These are phyloP conservation scores for Lepidurus arcticus DNA, from an alignment of 1,140 invertebrate genomes.

Conservation along the genomic window DNA sequence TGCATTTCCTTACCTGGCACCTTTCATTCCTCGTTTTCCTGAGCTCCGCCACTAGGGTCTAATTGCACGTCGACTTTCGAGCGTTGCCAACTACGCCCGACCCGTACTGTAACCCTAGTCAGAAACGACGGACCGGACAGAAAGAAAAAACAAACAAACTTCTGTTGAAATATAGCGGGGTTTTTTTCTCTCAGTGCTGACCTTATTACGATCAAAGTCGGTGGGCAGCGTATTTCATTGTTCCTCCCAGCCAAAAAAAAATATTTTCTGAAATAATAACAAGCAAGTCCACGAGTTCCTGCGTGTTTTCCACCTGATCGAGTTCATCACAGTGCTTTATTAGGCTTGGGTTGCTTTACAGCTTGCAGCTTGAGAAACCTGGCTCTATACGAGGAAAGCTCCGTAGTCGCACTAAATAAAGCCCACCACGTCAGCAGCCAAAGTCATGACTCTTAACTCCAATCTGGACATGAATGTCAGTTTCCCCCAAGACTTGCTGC, in stretches of 20 bases:
- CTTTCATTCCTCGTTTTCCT: background rate
- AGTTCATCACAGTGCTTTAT: constrained; percentile 19
- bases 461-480: background rate
- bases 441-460: constrained; percentile 1
- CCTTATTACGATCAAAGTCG: no score
- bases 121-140: no score
- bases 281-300: background rate
- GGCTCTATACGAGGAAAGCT: background rate
- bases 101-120: no score
- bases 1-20: constrained; percentile 1
- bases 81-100: no score
- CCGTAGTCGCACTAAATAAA: background rate
- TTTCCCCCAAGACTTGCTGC: background rate
- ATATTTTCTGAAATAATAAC: background rate
- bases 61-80: no score
- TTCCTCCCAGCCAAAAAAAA: background rate
- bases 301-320: constrained; percentile 18
- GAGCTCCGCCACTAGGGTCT: no score
- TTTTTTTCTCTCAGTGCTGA: no score
- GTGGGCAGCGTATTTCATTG: background rate
- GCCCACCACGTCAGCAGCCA: background rate
- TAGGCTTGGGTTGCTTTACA: background rate
- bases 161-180: no score
- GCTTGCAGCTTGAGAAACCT: background rate
- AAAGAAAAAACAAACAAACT: no score